These are phyloP conservation scores for Platichthys stellatus DNA, from an alignment of 2,113 vertebrate species.

Conservation along the genomic window DNA sequence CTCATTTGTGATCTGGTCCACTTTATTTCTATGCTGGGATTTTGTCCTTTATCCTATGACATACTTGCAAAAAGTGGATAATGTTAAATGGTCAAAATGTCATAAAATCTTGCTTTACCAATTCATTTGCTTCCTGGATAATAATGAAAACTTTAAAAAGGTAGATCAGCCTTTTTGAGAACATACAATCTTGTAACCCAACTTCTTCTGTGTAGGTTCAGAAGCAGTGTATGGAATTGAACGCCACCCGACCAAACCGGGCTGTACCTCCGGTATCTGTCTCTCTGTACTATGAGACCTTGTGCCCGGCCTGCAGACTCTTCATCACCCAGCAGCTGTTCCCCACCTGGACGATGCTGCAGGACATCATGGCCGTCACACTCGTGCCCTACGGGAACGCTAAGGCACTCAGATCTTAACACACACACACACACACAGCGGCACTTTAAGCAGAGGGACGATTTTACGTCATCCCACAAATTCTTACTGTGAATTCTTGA, in stretches of 20 bases:
- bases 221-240: conserved; percentile 78
- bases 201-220: conserved; percentile 69
- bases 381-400: conserved; percentile 93
- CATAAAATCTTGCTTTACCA: no score
- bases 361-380: conserved; percentile 82
- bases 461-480: not conserved
- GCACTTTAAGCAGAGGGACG: not conserved
- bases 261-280: conserved; percentile 72
- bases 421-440: not conserved
- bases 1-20: not conserved
- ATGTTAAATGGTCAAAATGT: no score
- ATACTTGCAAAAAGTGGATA: no score
- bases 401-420: conserved; percentile 71
- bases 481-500: not conserved
- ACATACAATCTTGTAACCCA: not conserved
- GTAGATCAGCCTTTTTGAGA: not conserved
- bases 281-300: conserved; percentile 88
- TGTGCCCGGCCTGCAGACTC: conserved; percentile 83
- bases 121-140: not conserved
- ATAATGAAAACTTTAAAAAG: not conserved
- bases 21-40: not conserved
- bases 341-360: conserved; percentile 87
- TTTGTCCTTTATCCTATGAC: no score
- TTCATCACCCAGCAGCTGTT: conserved; percentile 87
- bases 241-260: conserved; percentile 36